A percentile compares a stretch with the other conserved stretches of the same genome.
These are phyloP conservation scores for Limosa lapponica DNA, from an alignment of 2,797 vertebrate genomes.

Conservation along the genomic window DNA sequence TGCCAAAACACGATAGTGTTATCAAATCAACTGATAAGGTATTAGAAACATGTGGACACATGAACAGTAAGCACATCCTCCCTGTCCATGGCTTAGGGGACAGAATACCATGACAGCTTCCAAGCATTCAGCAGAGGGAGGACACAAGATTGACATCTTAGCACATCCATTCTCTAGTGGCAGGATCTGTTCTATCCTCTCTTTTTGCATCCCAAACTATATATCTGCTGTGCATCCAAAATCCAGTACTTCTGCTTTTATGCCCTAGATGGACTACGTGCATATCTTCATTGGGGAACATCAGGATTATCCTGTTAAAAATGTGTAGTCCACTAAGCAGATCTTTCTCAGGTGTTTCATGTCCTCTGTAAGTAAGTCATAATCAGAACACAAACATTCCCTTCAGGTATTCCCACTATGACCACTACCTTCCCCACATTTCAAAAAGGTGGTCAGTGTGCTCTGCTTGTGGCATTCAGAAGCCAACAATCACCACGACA, in stretches of 20 bases:
- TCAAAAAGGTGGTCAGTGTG: neutral
- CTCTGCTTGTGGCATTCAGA: neutral
- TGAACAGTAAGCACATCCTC: neutral
- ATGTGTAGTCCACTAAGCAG: neutral
- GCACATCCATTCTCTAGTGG: neutral
- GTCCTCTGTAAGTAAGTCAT: neutral
- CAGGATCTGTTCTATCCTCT: neutral
- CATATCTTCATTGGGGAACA: neutral
- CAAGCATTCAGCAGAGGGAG: neutral
- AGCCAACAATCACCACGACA: neutral
- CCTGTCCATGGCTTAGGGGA: neutral
- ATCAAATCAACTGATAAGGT: neutral
- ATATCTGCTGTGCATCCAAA: neutral
- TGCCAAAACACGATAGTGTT: neutral
- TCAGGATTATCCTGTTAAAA: neutral
- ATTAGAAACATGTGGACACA: neutral
- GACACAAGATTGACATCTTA: neutral
- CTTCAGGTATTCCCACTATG: neutral
- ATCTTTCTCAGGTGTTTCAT: neutral
- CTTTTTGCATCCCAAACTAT: neutral
- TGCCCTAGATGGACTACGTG: neutral
- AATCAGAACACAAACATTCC: neutral
- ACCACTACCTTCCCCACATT: neutral
- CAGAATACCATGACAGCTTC: neutral
- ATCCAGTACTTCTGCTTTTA: neutral